Evolutionary conservation across 2,797 vertebrate species (phyloP), one percentile per base, ranked within the genome.

Genomic region (Geotrypetes seraphini): DNA sequence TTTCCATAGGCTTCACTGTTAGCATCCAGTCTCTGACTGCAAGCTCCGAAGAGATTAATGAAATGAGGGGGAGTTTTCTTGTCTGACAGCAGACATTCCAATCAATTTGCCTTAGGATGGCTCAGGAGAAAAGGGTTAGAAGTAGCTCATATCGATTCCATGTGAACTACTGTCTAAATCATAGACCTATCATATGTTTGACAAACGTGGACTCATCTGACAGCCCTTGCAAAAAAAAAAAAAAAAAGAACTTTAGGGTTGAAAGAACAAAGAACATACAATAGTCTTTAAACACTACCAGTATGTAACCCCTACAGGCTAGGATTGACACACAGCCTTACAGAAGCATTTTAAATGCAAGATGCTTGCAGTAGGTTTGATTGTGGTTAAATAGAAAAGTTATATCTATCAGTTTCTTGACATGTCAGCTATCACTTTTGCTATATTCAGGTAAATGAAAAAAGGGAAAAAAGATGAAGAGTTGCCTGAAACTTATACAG

Each of bases 211-310:
- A 39, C 21, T 27, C 10, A 2, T 15, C 45, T 15, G 28, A 3
- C 34, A 8, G 10, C 5, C 44, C 40, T 22, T 34, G n/a, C 5
- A 43, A 15, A 5, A 25, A 50, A n/a, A n/a, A n/a, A n/a, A n/a
- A n/a, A n/a, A n/a, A n/a, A n/a, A 6, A 53, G 26, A 37, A 12
- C 5, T 24, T 38, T 5, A 9, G 33, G 33, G 11, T 46, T 53
- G 18, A 33, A 48, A 50, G 29, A 47, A 54, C 45, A 58, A 48
- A 31, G 28, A 48, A 23, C 27, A 57, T 25, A 39, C 33, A 58
- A 31, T 19, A 42, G 8, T 38, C 39, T 41, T 35, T 30, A 40
- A 57, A 38, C 7, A 28, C 11, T 10, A 49, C 21, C 13, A 21
- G 21, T 2, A 20, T 24, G 14, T 12, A 41, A 45, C 16, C 18